Conservation (phyloP, 2,797 vertebrate species). For the Spinus olivaceus region DNA sequence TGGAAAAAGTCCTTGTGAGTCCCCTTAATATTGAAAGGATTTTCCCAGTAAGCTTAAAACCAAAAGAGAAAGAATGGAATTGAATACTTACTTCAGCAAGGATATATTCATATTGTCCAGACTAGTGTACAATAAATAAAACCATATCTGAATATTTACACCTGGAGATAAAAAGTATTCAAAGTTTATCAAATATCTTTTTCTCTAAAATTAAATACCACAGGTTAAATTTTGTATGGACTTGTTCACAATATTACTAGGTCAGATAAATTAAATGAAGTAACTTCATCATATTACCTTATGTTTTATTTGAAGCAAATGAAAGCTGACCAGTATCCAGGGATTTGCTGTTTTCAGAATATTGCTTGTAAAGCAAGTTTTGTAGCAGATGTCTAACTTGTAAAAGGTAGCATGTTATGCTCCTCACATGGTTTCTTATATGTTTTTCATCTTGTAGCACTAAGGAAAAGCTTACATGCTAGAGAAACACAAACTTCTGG, state of each 20-base stretch:
- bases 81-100: background rate
- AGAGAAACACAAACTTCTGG: background rate
- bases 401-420: background rate
- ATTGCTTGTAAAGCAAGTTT: background rate
- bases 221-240: background rate
- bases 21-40: slow-evolving; percentile 43
- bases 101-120: background rate
- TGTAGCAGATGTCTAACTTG: background rate
- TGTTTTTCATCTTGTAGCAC: background rate
- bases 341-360: background rate
- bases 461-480: background rate
- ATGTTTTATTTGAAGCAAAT: background rate
- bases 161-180: background rate
- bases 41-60: slow-evolving; percentile 33
- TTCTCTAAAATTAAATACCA: background rate
- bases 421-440: background rate
- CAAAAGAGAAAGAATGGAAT: background rate
- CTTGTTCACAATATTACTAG: background rate
- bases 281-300: background rate
- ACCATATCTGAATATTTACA: background rate
- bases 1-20: slow-evolving; percentile 79
- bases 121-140: background rate
- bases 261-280: background rate
- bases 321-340: background rate
- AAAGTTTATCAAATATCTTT: background rate